phyloP scores from a whole-genome alignment of 2,888 invertebrate species.

The Hermaeophaga mercurialis region DNA sequence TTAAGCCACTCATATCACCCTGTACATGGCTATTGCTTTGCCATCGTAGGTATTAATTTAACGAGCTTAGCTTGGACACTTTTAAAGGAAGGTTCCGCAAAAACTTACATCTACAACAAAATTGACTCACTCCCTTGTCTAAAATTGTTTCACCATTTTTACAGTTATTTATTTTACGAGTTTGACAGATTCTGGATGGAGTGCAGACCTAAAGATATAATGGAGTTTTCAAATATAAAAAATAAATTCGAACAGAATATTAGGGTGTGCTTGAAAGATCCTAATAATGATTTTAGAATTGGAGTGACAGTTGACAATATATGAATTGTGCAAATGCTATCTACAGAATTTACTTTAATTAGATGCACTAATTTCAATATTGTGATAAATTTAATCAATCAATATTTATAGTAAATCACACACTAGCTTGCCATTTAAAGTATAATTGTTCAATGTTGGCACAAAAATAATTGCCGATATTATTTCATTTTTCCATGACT shows the following conservation, averaged over 20 bases:
- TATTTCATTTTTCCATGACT: no score
- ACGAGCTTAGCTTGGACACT: slow-evolving; percentile 89
- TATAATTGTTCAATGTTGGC: no score
- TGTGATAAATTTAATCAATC: background rate
- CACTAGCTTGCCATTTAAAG: no score
- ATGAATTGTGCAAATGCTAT: slow-evolving; percentile 51
- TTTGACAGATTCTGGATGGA: slow-evolving; percentile 95
- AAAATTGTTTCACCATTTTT: slow-evolving; percentile 88
- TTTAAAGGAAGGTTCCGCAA: slow-evolving; percentile 79
- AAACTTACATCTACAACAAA: slow-evolving; percentile 89
- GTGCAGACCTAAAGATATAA: slow-evolving; percentile 89
- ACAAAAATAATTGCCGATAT: no score
- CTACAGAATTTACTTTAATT: background rate
- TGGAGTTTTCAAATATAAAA: slow-evolving; percentile 92
- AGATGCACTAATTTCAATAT: background rate
- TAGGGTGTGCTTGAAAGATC: slow-evolving; percentile 69
- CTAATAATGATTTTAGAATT: slow-evolving; percentile 76
- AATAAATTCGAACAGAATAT: slow-evolving; percentile 83
- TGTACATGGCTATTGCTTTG: slow-evolving; percentile 84
- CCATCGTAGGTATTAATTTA: slow-evolving; percentile 93
- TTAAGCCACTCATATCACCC: slow-evolving; percentile 89
- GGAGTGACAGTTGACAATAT: slow-evolving; percentile 78
- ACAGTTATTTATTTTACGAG: slow-evolving; percentile 91
- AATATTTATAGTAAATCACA: background rate
- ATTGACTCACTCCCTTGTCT: slow-evolving; percentile 69